Base-by-base conservation (phyloP, 30 jellyfish, hydroid and myxozoan genomes). In the Nemopilema nomurai region DNA sequence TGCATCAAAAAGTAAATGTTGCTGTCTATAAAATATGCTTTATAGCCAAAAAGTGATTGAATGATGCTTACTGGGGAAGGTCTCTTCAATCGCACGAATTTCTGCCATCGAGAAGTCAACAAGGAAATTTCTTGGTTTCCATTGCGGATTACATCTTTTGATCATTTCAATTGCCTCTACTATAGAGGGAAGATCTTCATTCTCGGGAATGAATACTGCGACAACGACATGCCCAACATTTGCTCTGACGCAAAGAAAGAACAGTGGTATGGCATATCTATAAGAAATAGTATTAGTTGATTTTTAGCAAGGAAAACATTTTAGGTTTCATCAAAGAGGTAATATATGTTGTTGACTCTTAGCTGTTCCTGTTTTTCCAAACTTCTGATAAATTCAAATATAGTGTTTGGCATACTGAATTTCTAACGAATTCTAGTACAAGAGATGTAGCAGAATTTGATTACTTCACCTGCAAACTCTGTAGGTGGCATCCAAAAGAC, bases 41-140 rank as follows among this genome's bases (percentile, higher is more conserved):
- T 41, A 41, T 41, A 41, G 57, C 57, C 57, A 41, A 41, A 41
- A 3, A 41, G 57, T 41, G 57, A 41, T 41, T 41, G 57, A 41
- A 41, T 41, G 57, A 41, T 41, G 57, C 57, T 80, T 82, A 82
- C 85, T 86, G 23, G 91, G 91, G 62, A 62, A 28, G 69, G 23
- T 17, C 27, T 28, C 41, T 31, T 70, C 77, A 18, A 82, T 71
- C 18, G 91, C 91, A 26, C 71, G 65, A 22, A 82, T 68, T 70
- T 82, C 91, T 25, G 91, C 86, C 20, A 49, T 28, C 27, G 93
- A 84, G 80, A 23, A 84, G 53, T 84, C 93, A 51, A 74, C 82
- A 80, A 84, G 75, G 41, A 64, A n/a, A 69, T 84, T 84, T 57
- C 50, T 73, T 32, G 93, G 93, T 20, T 57, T 26, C 89, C 88